These are phyloP conservation scores for Villa cingulata DNA, from an alignment of 2,888 invertebrate genomes.

Conservation along the genomic window DNA sequence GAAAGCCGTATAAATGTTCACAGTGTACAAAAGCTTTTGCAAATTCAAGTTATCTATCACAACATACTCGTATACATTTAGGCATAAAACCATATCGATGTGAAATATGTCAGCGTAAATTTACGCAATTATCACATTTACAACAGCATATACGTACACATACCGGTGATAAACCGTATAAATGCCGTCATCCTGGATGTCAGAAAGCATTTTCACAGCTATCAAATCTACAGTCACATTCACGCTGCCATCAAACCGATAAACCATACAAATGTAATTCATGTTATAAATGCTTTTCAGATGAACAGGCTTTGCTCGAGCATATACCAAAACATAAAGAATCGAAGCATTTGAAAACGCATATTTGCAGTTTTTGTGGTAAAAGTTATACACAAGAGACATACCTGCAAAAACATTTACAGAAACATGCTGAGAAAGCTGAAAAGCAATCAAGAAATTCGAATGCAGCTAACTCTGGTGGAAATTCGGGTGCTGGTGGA, in stretches of 20 bases:
- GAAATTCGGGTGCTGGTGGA: conserved; percentile 31
- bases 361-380: conserved; percentile 98
- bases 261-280: conserved; percentile 99
- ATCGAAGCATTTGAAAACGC: conserved; percentile 97
- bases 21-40: conserved; percentile 99
- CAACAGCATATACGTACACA: conserved; percentile 99
- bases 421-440: conserved; percentile 89
- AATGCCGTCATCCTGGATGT: conserved; percentile 93
- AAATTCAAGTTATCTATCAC: conserved; percentile 97
- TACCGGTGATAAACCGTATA: conserved; percentile 98
- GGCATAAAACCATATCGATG: conserved; percentile 98
- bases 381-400: conserved; percentile 99
- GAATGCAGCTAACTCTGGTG: conserved; percentile 28
- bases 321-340: conserved; percentile 99
- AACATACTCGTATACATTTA: conserved; percentile 97
- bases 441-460: conserved; percentile 60
- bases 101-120: conserved; percentile 95
- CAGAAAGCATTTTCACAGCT: conserved; percentile 99
- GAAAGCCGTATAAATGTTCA: conserved; percentile 98
- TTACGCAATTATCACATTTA: conserved; percentile 96
- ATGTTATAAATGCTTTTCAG: conserved; percentile 98
- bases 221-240: conserved; percentile 97
- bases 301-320: conserved; percentile 91
- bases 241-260: conserved; percentile 98
- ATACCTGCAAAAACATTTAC: conserved; percentile 98